Evolutionary conservation across 2,797 vertebrate species (phyloP).

Genomic region (Chelon labrosus): DNA sequence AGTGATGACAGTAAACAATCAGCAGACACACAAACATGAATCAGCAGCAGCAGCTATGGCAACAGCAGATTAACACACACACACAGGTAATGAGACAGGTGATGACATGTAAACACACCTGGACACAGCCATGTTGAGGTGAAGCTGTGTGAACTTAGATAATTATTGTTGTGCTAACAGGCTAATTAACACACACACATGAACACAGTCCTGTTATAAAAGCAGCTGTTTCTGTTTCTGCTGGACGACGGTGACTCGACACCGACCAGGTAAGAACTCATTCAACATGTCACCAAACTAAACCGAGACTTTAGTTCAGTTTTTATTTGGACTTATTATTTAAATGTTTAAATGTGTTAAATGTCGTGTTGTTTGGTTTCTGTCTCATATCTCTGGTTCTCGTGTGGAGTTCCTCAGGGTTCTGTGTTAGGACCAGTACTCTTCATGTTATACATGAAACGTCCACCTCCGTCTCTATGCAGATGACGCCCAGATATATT

Average conservation of each 20-base stretch:
- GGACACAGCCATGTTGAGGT: neutral
- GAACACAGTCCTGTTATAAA: slow-evolving; percentile 47
- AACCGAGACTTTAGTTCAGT: too few relatives aligned
- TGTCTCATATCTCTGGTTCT: too few relatives aligned
- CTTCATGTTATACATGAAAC: too few relatives aligned
- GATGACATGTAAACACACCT: slow-evolving; percentile 34
- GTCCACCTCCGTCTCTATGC: too few relatives aligned
- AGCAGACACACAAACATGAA: slow-evolving; percentile 35
- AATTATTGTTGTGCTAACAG: slow-evolving; percentile 51
- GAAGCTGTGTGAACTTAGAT: slow-evolving; percentile 8
- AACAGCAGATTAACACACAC: neutral
- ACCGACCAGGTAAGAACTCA: slow-evolving; percentile 38
- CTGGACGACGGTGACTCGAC: neutral
- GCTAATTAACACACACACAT: slow-evolving; percentile 3
- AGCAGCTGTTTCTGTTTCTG: slow-evolving; percentile 33
- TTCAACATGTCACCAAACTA: too few relatives aligned
- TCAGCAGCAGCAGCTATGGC: neutral
- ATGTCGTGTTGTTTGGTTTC: too few relatives aligned
- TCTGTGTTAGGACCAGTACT: too few relatives aligned
- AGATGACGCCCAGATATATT: too few relatives aligned
- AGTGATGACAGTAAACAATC: slow-evolving; percentile 54
- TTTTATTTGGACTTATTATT: neutral
- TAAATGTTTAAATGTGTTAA: too few relatives aligned
- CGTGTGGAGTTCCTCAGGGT: too few relatives aligned
- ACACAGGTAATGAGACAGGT: neutral